Evolutionary conservation across 2,888 invertebrate genomes (phyloP).

Genomic region (Ornithoptera alexandrae): DNA sequence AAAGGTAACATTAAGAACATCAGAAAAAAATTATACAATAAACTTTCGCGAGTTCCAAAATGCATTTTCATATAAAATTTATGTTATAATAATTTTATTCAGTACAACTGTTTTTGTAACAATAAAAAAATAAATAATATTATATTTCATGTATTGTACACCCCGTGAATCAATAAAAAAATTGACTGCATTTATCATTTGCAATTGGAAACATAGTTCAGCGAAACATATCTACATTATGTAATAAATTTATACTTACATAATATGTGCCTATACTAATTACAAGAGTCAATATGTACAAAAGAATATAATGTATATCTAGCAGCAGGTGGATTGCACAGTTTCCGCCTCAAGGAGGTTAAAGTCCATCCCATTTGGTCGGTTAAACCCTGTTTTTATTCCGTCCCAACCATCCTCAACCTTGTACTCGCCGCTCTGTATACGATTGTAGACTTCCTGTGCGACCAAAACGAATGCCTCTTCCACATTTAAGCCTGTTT

Average conservation of each 20-base stretch:
- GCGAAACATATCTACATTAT: constrained; percentile 37
- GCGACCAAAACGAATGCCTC: constrained; percentile 94
- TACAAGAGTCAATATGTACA: constrained; percentile 46
- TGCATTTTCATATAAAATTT: constrained; percentile 15
- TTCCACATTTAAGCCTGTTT: constrained; percentile 94
- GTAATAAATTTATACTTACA: constrained; percentile 59
- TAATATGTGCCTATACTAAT: constrained; percentile 41
- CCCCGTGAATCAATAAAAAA: constrained; percentile 4
- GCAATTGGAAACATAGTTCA: constrained; percentile 25
- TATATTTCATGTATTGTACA: neutral
- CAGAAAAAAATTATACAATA: too few relatives aligned
- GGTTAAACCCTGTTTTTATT: constrained; percentile 94
- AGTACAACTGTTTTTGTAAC: neutral
- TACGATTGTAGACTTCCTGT: constrained; percentile 93
- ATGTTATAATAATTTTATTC: neutral
- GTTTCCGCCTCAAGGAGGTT: constrained; percentile 94
- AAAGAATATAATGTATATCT: constrained; percentile 36
- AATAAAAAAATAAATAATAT: neutral
- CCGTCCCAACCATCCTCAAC: constrained; percentile 98
- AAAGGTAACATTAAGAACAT: too few relatives aligned
- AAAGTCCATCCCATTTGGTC: constrained; percentile 90
- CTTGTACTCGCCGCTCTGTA: constrained; percentile 94
- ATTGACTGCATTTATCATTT: constrained; percentile 16
- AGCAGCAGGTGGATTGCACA: constrained; percentile 94
- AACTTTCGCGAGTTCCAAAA: neutral